Conservation (phyloP, 1,140 invertebrate genomes). For the Thrips palmi region DNA sequence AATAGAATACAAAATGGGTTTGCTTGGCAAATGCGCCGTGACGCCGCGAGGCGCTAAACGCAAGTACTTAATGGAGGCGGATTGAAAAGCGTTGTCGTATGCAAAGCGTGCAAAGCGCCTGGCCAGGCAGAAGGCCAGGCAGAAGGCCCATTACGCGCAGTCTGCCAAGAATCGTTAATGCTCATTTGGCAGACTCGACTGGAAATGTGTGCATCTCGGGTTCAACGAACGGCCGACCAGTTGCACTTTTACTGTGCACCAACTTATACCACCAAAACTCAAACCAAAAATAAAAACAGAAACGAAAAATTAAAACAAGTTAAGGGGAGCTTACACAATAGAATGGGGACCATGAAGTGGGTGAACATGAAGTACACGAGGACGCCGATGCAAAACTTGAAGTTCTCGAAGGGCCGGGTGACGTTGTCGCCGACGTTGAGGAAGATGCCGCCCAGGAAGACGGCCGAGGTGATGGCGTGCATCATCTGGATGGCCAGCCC, state of each 20-base stretch:
- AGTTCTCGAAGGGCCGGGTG: slow-evolving; percentile 28
- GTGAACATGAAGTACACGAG: slow-evolving; percentile 42
- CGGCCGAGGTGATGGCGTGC: slow-evolving; percentile 31
- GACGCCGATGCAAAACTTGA: slow-evolving; percentile 34
- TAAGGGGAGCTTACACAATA: slow-evolving; percentile 31
- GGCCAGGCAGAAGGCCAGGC: too few relatives aligned
- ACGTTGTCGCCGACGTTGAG: slow-evolving; percentile 32
- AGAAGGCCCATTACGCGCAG: too few relatives aligned
- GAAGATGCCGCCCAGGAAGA: slow-evolving; percentile 33
- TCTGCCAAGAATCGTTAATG: too few relatives aligned
- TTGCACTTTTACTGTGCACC: too few relatives aligned
- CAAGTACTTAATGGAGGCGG: too few relatives aligned
- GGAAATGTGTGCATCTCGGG: neutral
- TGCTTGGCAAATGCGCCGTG: too few relatives aligned
- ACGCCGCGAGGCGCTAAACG: too few relatives aligned
- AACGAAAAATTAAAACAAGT: slow-evolving; percentile 3
- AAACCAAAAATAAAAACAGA: too few relatives aligned
- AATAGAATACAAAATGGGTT: too few relatives aligned
- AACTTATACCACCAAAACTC: neutral
- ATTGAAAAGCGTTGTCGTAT: too few relatives aligned
- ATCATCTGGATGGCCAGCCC: slow-evolving; percentile 31
- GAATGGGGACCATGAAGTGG: slow-evolving; percentile 34
- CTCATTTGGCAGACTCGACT: too few relatives aligned
- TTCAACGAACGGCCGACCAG: neutral
- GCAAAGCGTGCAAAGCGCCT: too few relatives aligned